Conservation (phyloP, 2,888 invertebrate genomes). For the Anarsia innoxiella region DNA sequence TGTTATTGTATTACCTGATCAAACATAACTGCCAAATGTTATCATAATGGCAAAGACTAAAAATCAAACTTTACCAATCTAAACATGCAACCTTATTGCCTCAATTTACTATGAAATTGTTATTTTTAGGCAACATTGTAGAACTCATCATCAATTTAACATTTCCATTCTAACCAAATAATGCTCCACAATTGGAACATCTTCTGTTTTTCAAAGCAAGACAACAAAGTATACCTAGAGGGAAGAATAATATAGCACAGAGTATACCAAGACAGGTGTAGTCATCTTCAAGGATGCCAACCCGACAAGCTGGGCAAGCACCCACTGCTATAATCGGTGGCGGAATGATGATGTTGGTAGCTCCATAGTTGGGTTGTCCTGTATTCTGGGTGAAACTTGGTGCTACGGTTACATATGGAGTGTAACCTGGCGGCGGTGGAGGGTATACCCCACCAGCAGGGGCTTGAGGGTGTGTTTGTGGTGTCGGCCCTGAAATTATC, state of each 20-base stretch:
- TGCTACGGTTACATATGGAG: conserved; percentile 48
- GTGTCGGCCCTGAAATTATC: conserved; percentile 30
- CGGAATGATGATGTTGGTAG: conserved; percentile 78
- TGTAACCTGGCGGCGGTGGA: conserved; percentile 75
- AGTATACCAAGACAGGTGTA: conserved; percentile 88
- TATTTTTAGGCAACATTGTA: too few relatives aligned
- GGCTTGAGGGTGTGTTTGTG: conserved; percentile 21
- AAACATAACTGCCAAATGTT: too few relatives aligned
- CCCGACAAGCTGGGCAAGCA: conserved; percentile 91
- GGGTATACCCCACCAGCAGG: conserved; percentile 42
- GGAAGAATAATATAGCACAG: conserved; percentile 91
- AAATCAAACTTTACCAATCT: background rate
- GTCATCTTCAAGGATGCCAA: conserved; percentile 90
- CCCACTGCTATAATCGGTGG: conserved; percentile 89
- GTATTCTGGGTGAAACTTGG: conserved; percentile 58
- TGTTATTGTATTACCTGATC: too few relatives aligned
- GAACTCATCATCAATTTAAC: too few relatives aligned
- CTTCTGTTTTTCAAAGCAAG: conserved; percentile 87
- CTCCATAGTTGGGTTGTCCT: conserved; percentile 75
- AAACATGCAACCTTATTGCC: background rate
- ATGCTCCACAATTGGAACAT: conserved; percentile 91
- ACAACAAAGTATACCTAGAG: conserved; percentile 90
- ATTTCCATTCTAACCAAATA: conserved; percentile 75
- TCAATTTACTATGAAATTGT: conserved; percentile 1
- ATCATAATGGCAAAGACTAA: background rate